phyloP scores from a whole-genome alignment of 2,888 invertebrate species.

The Barypeithes pellucidus region DNA sequence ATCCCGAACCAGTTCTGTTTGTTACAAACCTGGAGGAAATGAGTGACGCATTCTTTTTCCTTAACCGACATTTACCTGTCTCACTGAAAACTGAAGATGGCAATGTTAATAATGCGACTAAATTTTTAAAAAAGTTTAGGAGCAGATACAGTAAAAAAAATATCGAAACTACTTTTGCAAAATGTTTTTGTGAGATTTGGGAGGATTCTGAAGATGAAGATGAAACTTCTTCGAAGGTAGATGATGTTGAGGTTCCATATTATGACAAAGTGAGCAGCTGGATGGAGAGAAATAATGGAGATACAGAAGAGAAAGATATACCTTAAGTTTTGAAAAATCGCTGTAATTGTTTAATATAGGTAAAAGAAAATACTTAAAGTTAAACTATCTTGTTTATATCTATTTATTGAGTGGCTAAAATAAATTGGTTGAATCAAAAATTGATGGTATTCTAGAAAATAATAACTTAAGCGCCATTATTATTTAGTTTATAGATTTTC shows the following conservation, averaged over 20 bases:
- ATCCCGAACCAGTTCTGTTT: slow-evolving; percentile 28
- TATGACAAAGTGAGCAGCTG: slow-evolving; percentile 60
- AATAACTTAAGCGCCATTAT: no score
- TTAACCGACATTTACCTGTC: slow-evolving; percentile 22
- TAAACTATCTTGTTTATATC: no score
- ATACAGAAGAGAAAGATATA: slow-evolving; percentile 20
- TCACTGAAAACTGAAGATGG: not conserved
- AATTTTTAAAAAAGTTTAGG: slow-evolving; percentile 35
- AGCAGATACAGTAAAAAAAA: slow-evolving; percentile 52
- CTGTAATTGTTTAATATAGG: not conserved
- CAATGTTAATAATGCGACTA: not conserved
- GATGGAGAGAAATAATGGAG: slow-evolving; percentile 56
- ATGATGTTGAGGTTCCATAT: slow-evolving; percentile 56
- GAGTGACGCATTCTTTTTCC: slow-evolving; percentile 41
- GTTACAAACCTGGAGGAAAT: slow-evolving; percentile 49
- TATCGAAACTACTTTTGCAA: slow-evolving; percentile 56
- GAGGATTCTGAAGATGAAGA: slow-evolving; percentile 55
- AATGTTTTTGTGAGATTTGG: slow-evolving; percentile 60
- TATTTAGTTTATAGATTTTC: no score
- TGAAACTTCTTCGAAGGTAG: slow-evolving; percentile 48
- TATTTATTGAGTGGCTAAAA: no score
- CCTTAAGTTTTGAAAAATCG: slow-evolving; percentile 8
- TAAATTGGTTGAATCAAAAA: no score
- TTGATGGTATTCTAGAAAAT: no score
- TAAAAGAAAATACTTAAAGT: not conserved